phyloP scores from a whole-genome alignment of 2,797 vertebrate species.

The Oreochromis grahami region DNA sequence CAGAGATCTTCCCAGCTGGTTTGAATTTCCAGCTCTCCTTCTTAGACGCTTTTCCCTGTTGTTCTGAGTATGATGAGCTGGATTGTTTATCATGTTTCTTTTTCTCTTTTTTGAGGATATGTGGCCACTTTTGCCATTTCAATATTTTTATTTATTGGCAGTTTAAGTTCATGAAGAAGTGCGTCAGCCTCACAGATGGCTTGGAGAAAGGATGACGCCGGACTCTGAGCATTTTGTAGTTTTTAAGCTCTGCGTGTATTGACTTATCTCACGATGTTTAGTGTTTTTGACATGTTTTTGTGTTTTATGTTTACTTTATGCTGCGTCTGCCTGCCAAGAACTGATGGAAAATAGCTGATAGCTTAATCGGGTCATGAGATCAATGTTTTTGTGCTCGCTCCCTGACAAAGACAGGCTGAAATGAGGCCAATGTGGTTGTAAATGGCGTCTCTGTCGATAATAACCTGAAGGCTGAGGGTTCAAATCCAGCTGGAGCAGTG shows the following conservation, averaged over 20 bases:
- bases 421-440: rapidly evolving
- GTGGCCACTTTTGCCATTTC: background rate
- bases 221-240: background rate
- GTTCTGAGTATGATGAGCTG: background rate
- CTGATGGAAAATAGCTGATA: background rate
- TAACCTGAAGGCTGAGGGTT: background rate
- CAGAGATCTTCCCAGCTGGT: background rate
- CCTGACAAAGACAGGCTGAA: background rate
- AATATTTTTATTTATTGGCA: background rate
- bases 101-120: rapidly evolving
- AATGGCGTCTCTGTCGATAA: background rate
- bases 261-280: background rate
- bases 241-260: rapidly evolving
- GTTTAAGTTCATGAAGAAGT: background rate
- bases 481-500: background rate
- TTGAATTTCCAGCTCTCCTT: too few relatives aligned
- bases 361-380: background rate
- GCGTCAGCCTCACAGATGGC: background rate
- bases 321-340: background rate
- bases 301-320: background rate
- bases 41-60: too few relatives aligned
- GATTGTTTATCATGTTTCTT: rapidly evolving
- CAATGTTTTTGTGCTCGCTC: background rate
- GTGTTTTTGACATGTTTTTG: background rate
- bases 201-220: background rate